Base-by-base conservation (phyloP, 2,888 invertebrate genomes). In the Boloria euphrosyne region DNA sequence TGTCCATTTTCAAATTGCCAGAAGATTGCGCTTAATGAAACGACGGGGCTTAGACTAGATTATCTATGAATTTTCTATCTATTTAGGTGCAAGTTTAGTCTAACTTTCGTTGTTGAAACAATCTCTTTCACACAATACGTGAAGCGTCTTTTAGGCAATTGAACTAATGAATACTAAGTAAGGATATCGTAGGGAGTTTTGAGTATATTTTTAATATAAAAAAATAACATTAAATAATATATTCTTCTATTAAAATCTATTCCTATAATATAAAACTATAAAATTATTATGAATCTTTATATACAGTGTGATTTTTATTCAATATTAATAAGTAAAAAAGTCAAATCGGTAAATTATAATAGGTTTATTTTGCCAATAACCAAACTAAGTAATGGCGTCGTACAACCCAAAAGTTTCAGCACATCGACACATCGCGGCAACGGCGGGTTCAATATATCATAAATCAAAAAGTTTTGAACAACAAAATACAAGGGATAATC, bases 401-500 rank as follows among this genome's bases (percentile, higher is more conserved):
- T 52, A 17, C 10, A 51, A 51, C 52, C 27, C 51, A 47, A 64
- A 64, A 65, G 38, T 65, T 47, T 6, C 31, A n/a, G 67, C 62
- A 51, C 71, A 70, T 72, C 73, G 73, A 78, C 80, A 76, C 73
- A 76, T 79, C 76, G 74, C 46, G 16, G 44, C 22, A 75, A 77
- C 76, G 79, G 75, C 76, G 75, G 77, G 77, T 65, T 78, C 81
- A 86, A 86, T 84, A 81, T 81, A 83, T 84, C 88, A 87, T 90
- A 90, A 90, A 90, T 90, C 89, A 90, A 80, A 89, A 89, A 89
- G 78, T 90, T 89, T 80, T 76, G 72, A 79, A 83, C 84, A 82
- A 81, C 84, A 84, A 81, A 84, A 84, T 80, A 81, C 73, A 75
- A 80, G 82, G 84, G 86, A 86, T 89, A 88, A 89, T 90, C 88